Conservation (phyloP, 2,797 vertebrate species). For the Poecilia velifera region DNA sequence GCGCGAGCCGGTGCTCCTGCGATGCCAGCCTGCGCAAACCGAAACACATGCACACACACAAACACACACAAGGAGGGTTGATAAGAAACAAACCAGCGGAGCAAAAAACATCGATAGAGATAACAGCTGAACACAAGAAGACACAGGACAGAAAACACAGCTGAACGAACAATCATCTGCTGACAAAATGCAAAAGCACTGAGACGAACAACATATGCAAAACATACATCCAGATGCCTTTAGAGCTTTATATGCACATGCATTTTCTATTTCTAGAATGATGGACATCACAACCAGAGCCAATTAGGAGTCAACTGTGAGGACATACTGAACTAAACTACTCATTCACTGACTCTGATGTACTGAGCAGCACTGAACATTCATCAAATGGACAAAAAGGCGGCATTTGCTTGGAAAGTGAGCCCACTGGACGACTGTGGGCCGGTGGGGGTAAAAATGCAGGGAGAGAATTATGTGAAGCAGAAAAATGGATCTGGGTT, state of each 20-base stretch:
- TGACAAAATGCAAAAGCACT: slow-evolving; percentile 82
- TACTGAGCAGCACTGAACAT: slow-evolving; percentile 59
- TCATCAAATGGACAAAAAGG: slow-evolving; percentile 68
- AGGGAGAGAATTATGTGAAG: slow-evolving; percentile 74
- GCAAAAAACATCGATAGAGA: slow-evolving; percentile 26
- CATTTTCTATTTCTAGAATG: slow-evolving; percentile 69
- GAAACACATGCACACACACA: slow-evolving; percentile 48
- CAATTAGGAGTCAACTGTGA: slow-evolving; percentile 76
- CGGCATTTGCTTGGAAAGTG: slow-evolving; percentile 70
- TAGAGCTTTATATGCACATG: slow-evolving; percentile 80
- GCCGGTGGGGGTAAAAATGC: slow-evolving; percentile 70
- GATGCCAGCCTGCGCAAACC: slow-evolving; percentile 93
- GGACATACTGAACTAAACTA: slow-evolving; percentile 58
- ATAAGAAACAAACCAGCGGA: slow-evolving; percentile 59
- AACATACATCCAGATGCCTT: slow-evolving; percentile 78
- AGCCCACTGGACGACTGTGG: slow-evolving; percentile 71
- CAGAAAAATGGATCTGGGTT: slow-evolving; percentile 74
- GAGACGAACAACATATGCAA: slow-evolving; percentile 77
- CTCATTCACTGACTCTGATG: slow-evolving; percentile 63
- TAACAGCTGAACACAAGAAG: slow-evolving; percentile 43
- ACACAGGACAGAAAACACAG: slow-evolving; percentile 57
- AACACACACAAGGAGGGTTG: slow-evolving; percentile 62
- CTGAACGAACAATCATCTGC: slow-evolving; percentile 62
- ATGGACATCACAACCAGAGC: slow-evolving; percentile 77
- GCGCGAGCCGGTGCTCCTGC: slow-evolving; percentile 97